A percentile compares a stretch with the other conserved stretches of the same genome.
phyloP scores from a whole-genome alignment of 2,113 vertebrate species.

The Nyctibius bracteatus region DNA sequence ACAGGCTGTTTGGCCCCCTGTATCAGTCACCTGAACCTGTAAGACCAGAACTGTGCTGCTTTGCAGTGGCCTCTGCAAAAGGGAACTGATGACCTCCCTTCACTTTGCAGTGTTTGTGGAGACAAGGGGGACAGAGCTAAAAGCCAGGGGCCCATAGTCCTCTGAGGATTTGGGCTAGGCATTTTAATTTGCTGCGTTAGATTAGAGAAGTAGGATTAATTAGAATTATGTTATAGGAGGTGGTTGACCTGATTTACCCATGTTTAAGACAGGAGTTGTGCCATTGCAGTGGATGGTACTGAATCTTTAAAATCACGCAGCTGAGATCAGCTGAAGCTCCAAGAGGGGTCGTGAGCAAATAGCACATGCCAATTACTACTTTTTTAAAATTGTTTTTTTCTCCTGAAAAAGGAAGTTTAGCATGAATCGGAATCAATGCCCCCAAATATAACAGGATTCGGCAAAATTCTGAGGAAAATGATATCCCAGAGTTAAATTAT shows the following conservation, averaged over 20 bases:
- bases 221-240: not conserved
- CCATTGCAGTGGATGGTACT: not conserved
- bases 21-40: no score
- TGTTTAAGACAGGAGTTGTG: not conserved
- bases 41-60: not conserved
- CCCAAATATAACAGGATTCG: not conserved
- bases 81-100: not conserved
- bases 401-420: not conserved
- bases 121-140: not conserved
- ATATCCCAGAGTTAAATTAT: not conserved
- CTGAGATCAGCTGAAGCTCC: not conserved
- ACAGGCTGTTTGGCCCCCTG: accelerated
- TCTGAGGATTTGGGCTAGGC: not conserved
- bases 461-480: not conserved
- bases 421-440: not conserved
- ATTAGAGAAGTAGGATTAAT: not conserved
- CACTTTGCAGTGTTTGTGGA: accelerated
- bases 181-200: not conserved
- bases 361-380: accelerated
- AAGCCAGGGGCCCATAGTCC: accelerated
- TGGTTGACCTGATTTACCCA: not conserved
- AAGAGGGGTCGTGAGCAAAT: not conserved
- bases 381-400: no score
- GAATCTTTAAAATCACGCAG: not conserved
- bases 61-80: not conserved